These are phyloP conservation scores for Anthoscopus minutus DNA, from an alignment of 2,113 vertebrate species.

Conservation along the genomic window DNA sequence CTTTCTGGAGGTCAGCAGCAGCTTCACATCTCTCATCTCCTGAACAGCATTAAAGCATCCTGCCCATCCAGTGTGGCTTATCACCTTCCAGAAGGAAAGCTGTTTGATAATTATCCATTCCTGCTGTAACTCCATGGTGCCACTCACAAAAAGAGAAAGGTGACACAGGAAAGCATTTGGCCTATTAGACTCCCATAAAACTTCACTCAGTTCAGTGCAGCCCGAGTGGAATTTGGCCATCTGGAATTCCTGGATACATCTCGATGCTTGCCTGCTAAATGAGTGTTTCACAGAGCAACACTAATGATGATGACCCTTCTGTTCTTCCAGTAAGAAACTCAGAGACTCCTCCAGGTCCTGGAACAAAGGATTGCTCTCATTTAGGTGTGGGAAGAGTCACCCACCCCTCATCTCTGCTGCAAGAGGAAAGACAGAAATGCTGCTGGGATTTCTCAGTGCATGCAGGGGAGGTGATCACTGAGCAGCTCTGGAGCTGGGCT, in stretches of 20 bases:
- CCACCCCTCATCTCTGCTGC: neutral
- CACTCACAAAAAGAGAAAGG: neutral
- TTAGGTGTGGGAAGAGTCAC: neutral
- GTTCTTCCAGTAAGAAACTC: neutral
- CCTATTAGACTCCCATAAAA: neutral
- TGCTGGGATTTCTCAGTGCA: neutral
- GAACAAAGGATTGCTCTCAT: neutral
- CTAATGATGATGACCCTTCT: slow-evolving; percentile 42
- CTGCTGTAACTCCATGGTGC: neutral
- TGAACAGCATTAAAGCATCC: neutral
- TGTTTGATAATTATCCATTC: neutral
- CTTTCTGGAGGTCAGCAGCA: neutral
- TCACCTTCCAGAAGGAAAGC: neutral
- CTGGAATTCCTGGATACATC: neutral
- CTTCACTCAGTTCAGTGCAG: neutral
- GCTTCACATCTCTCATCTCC: neutral
- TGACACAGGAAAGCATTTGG: neutral
- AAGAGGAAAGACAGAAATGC: neutral
- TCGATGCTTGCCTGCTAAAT: neutral
- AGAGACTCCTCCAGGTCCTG: neutral
- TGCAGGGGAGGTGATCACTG: rapidly evolving
- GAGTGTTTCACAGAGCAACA: neutral
- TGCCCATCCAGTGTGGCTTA: rapidly evolving
- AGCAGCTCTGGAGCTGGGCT: rapidly evolving
- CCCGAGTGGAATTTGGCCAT: slow-evolving; percentile 18